Conservation (phyloP, 2,888 invertebrate genomes). For the Spatulosminthurus flaviceps region DNA sequence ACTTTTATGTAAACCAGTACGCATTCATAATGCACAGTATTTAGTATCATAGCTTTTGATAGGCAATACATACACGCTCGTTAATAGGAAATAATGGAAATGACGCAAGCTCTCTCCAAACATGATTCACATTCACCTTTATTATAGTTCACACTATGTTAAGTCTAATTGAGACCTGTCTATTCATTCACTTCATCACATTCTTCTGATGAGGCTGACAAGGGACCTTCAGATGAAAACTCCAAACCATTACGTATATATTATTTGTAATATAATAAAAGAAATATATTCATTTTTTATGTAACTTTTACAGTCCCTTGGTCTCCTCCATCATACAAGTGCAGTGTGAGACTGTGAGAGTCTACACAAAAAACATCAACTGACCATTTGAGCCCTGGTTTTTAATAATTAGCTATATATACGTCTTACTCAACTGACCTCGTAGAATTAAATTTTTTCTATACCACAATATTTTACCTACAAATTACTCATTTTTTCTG, state of each 20-base stretch:
- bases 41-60: not conserved
- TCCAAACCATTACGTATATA: not conserved
- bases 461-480: not conserved
- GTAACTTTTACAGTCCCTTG: not conserved
- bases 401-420: not conserved
- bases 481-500: too few species aligned
- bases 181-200: constrained; percentile 3
- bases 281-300: not conserved
- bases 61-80: not conserved
- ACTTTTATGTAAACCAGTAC: too few species aligned
- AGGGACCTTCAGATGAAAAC: not conserved
- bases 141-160: not conserved
- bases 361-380: not conserved
- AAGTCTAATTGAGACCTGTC: not conserved
- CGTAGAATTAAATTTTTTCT: not conserved
- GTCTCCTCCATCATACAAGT: too few species aligned
- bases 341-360: too few species aligned
- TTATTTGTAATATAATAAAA: not conserved
- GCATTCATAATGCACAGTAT: not conserved
- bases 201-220: not conserved
- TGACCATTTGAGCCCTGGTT: not conserved
- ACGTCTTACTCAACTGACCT: not conserved
- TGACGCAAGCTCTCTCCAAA: not conserved
- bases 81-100: not conserved
- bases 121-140: constrained; percentile 14